Evolutionary conservation across 2,113 vertebrate species (phyloP).

Genomic region (Dinomys branickii): DNA sequence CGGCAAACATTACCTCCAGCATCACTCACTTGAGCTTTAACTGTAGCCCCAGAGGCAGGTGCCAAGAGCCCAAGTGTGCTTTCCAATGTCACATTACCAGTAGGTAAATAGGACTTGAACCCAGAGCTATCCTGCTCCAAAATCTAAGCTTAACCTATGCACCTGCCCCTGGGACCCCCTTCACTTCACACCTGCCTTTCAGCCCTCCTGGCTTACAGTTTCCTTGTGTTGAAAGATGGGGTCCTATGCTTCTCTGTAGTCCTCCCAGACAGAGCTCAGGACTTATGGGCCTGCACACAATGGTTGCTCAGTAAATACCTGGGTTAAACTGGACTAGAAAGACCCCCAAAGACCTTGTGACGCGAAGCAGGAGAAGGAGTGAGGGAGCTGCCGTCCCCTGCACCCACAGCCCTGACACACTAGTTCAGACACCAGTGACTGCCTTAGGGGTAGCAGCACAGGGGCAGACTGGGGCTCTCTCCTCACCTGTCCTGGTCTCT

Average conservation of each 20-base stretch:
- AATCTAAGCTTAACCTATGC: not conserved
- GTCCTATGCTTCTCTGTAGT: not conserved
- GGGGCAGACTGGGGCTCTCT: not conserved
- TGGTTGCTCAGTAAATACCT: not conserved
- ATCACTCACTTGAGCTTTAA: not conserved
- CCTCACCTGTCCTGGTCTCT: not conserved
- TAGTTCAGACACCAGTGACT: not conserved
- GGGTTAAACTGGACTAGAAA: not conserved
- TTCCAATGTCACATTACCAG: not conserved
- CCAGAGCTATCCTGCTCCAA: not conserved
- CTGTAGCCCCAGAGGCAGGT: not conserved
- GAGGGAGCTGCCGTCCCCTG: fast-evolving
- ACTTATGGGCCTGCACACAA: fast-evolving
- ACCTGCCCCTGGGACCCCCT: no score
- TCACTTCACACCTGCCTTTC: not conserved
- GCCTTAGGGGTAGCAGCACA: not conserved
- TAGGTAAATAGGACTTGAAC: not conserved
- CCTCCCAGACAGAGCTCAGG: not conserved
- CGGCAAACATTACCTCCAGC: not conserved
- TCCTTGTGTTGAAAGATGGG: not conserved
- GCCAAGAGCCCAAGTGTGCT: not conserved
- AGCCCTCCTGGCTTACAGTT: not conserved
- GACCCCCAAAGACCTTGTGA: not conserved
- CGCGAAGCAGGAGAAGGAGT: not conserved
- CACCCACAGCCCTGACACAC: no score